These are phyloP conservation scores for Euzophera pinguis DNA, from an alignment of 2,888 invertebrate species.

Conservation along the genomic window DNA sequence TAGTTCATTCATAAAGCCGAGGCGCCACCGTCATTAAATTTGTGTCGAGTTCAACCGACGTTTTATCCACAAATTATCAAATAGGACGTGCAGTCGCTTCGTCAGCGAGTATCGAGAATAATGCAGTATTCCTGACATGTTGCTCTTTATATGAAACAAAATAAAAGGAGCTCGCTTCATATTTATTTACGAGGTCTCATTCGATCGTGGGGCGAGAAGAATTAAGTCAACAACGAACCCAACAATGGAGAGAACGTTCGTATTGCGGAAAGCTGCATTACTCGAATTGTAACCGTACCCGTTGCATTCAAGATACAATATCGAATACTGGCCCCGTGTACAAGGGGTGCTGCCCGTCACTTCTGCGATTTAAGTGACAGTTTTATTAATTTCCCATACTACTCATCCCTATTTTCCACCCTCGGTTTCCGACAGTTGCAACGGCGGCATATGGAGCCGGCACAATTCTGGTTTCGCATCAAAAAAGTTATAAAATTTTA, in stretches of 20 bases:
- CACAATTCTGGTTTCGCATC: conserved; percentile 40
- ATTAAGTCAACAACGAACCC: conserved; percentile 72
- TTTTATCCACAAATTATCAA: conserved; percentile 36
- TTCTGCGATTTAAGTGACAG: conserved; percentile 84
- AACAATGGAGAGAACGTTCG: conserved; percentile 58
- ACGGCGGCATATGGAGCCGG: conserved; percentile 63
- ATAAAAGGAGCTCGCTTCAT: conserved; percentile 36
- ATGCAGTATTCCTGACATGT: conserved; percentile 14
- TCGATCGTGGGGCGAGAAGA: conserved; percentile 54
- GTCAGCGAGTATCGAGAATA: conserved; percentile 20
- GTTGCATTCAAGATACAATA: conserved; percentile 41
- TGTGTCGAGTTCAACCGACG: conserved; percentile 38
- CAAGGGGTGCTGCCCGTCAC: conserved; percentile 67
- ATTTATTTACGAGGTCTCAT: conserved; percentile 63
- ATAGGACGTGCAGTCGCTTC: conserved; percentile 19
- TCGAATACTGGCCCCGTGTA: conserved; percentile 32
- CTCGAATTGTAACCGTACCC: conserved; percentile 38
- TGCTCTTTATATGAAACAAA: conserved; percentile 18
- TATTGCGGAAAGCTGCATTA: conserved; percentile 27
- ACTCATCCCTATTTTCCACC: conserved; percentile 71
- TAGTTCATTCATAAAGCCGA: conserved; percentile 59
- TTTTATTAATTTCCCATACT: conserved; percentile 86
- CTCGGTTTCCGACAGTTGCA: conserved; percentile 63
- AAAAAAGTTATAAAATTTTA: conserved; percentile 33
- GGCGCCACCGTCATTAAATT: conserved; percentile 57